Evolutionary conservation across 2,888 invertebrate genomes (phyloP).

Genomic region (Ophion slaviceki): DNA sequence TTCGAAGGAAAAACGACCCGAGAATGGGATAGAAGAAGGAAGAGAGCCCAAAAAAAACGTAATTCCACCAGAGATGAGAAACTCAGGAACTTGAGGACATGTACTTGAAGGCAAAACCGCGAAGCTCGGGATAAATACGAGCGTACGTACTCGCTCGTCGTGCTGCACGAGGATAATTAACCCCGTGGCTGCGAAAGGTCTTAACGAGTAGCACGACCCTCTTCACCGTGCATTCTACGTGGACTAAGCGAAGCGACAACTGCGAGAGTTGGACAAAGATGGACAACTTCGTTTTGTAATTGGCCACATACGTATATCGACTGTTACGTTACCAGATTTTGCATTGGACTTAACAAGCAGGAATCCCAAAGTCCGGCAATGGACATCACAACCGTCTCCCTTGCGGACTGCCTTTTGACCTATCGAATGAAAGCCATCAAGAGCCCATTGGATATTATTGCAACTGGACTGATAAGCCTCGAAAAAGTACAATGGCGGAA

Average conservation of each 20-base stretch:
- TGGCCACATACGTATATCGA: slow-evolving; percentile 57
- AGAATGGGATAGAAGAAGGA: background rate
- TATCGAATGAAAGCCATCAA: background rate
- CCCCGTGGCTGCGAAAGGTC: slow-evolving; percentile 61
- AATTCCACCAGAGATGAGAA: slow-evolving; percentile 22
- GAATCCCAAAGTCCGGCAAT: background rate
- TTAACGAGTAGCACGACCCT: slow-evolving; percentile 75
- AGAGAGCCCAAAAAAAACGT: slow-evolving; percentile 2
- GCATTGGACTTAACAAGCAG: slow-evolving; percentile 12
- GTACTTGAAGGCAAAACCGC: slow-evolving; percentile 40
- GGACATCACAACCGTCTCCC: background rate
- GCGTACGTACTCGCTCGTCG: slow-evolving; percentile 47
- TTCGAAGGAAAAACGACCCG: background rate
- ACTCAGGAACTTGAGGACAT: slow-evolving; percentile 24
- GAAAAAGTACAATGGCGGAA: background rate
- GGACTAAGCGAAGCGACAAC: slow-evolving; percentile 52
- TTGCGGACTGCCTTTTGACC: background rate
- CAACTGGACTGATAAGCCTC: background rate
- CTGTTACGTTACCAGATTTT: slow-evolving; percentile 71
- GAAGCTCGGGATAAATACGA: slow-evolving; percentile 33
- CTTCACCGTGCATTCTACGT: slow-evolving; percentile 32
- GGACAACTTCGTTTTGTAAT: slow-evolving; percentile 62
- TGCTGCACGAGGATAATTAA: slow-evolving; percentile 64
- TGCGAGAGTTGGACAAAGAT: slow-evolving; percentile 23
- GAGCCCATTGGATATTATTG: background rate